Percentiles rank a stretch among this genome's conserved stretches.
Evolutionary conservation across 1,140 invertebrate genomes (phyloP).

Genomic region (Hetaerina americana): DNA sequence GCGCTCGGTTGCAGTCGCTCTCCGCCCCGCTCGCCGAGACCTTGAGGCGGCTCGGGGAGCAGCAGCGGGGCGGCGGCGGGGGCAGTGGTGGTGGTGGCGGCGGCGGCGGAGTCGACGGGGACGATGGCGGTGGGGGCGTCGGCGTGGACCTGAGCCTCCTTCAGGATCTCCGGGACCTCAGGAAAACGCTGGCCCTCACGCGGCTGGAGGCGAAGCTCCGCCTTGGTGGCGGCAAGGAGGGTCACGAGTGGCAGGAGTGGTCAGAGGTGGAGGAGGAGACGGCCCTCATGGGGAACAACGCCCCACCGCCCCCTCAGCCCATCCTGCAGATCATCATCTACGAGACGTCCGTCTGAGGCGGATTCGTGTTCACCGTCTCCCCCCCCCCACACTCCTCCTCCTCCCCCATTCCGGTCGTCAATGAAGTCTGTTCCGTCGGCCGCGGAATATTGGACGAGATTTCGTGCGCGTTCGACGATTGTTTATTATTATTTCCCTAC

Average conservation of each 20-base stretch:
- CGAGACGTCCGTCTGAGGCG: conserved; percentile 62
- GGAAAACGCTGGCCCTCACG: conserved; percentile 19
- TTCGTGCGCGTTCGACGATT: too few relatives aligned
- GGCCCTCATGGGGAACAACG: conserved; percentile 2
- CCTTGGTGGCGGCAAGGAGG: conserved; percentile 14
- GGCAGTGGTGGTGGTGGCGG: conserved; percentile 54
- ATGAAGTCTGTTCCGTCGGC: too few relatives aligned
- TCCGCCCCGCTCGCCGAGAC: conserved; percentile 67
- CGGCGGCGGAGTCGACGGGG: conserved; percentile 28
- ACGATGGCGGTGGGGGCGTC: conserved; percentile 17
- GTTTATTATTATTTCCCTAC: too few relatives aligned
- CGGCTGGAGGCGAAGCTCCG: conserved; percentile 16
- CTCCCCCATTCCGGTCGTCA: too few relatives aligned
- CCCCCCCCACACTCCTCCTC: too few relatives aligned
- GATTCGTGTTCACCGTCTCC: too few relatives aligned
- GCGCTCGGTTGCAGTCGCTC: conserved; percentile 45
- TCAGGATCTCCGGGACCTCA: conserved; percentile 22
- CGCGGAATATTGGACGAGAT: too few relatives aligned
- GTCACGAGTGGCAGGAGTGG: conserved; percentile 5
- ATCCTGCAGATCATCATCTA: conserved; percentile 76
- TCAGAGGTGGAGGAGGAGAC: conserved; percentile 1
- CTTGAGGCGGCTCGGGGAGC: conserved; percentile 55
- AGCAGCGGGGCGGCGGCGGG: conserved; percentile 52
- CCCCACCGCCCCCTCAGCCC: conserved; percentile 17
- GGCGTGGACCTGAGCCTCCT: conserved; percentile 37